Base-by-base conservation (phyloP, 2,113 vertebrate species). In the Phocoena sinus region DNA sequence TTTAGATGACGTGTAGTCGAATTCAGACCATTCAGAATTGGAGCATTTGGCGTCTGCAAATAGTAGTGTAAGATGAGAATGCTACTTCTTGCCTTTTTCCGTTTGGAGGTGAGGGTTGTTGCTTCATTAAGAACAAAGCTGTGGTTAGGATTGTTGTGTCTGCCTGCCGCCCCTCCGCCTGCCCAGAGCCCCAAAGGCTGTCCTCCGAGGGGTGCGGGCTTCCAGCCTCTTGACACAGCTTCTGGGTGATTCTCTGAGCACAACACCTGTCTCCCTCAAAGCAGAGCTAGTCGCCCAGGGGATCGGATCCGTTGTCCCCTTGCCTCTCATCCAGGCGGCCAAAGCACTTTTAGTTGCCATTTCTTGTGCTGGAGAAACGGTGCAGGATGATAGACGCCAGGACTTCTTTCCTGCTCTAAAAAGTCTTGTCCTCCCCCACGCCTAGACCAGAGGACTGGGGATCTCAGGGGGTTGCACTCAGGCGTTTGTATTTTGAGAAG, bases 51-150 rank as follows among this genome's bases (percentile, higher is more conserved):
- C 63, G 60, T 62, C 50, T 79, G 53, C 36, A 94, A 92, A 50
- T 65, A 25, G 33, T n/a, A 58, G 74, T 36, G 12, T 70, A 31
- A 74, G 56, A 82, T 65, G 47, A 86, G 70, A 85, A 80, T 53
- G 89, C 23, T 67, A 7, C 44, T 95, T 94, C 25, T 93, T 81
- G 83, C 41, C 41, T 73, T 73, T 83, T 58, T 36, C 2, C 0
- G 8, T 41, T 31, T 17, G 23, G 8, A 1, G 33, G 5, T 1
- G 21, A 31, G 14, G 47, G 36, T 36, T 63, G 18, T 36, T 62
- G 68, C 73, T 68, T 76, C 6, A 21, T 96, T 86, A 65, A 93
- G 44, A 53, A 94, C 81, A 70, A 80, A 91, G 71, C 74, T 85
- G 33, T 92, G 65, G 65, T 74, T 92, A 28, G 38, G 41, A 44